Conservation (phyloP, 1,140 invertebrate species). For the Papilio polytes region DNA sequence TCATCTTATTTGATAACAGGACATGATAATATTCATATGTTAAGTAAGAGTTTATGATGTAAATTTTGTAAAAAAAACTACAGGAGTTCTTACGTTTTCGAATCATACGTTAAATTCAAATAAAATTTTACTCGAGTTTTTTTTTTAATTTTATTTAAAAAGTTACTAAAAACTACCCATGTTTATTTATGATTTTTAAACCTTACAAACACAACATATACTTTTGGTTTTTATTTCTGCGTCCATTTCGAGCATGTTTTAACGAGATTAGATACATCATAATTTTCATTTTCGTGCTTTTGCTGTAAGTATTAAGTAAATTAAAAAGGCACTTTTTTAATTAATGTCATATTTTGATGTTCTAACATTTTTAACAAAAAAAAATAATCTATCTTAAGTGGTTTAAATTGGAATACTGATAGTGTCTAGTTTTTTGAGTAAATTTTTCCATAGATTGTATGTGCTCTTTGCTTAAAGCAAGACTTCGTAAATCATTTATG, state of each 20-base stretch:
- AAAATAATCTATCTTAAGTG: no score
- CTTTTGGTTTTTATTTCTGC: slow-evolving; percentile 21
- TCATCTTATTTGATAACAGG: no score
- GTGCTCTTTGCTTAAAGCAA: not conserved
- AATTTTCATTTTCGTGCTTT: slow-evolving; percentile 13
- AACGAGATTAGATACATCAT: slow-evolving; percentile 37
- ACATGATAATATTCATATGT: not conserved
- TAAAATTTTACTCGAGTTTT: no score
- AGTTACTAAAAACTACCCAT: not conserved
- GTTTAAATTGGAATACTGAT: not conserved
- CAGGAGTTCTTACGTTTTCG: no score
- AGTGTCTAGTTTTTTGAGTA: not conserved
- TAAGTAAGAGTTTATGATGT: no score
- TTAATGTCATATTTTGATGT: not conserved
- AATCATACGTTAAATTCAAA: no score
- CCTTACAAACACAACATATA: slow-evolving; percentile 31
- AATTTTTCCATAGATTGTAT: not conserved
- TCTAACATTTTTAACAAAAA: not conserved
- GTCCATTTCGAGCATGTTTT: slow-evolving; percentile 32
- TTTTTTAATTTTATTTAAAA: not conserved
- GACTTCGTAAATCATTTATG: not conserved
- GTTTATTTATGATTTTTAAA: slow-evolving; percentile 8
- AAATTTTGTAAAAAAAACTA: no score
- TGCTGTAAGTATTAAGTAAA: slow-evolving; percentile 30
- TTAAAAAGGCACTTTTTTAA: not conserved